phyloP scores from a whole-genome alignment of 2,797 vertebrate genomes.

The Aphelocoma californica region DNA sequence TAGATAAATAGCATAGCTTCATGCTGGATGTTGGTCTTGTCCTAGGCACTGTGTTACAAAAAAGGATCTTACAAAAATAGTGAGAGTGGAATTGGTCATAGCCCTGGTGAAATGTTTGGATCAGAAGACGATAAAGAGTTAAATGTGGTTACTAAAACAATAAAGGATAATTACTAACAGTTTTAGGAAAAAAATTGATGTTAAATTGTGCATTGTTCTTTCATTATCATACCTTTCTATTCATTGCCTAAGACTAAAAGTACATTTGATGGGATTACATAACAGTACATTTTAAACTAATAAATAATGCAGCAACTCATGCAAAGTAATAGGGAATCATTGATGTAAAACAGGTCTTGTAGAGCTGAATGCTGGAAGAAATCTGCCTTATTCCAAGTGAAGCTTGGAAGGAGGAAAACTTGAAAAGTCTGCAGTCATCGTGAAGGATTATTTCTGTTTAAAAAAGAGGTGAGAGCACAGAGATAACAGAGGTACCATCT shows the following conservation, averaged over 20 bases:
- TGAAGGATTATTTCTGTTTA: background rate
- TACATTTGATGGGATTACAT: background rate
- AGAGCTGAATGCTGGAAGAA: background rate
- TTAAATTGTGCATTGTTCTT: background rate
- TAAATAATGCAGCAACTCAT: conserved; percentile 2
- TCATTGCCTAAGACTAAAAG: background rate
- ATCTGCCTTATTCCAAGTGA: background rate
- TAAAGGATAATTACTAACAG: background rate
- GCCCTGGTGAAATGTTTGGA: background rate
- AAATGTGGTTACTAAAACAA: background rate
- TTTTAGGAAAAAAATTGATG: background rate
- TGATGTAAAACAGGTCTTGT: background rate
- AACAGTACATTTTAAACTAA: background rate
- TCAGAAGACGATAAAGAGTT: background rate
- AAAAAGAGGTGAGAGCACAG: background rate
- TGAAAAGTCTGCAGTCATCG: background rate
- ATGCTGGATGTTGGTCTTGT: background rate
- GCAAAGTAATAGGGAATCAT: background rate
- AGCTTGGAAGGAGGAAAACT: background rate
- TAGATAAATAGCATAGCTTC: background rate
- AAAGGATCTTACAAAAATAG: background rate
- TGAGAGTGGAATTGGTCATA: background rate
- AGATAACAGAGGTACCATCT: background rate
- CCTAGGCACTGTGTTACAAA: background rate
- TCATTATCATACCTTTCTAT: background rate